Percentiles rank a stretch among this genome's conserved stretches.
Conservation (phyloP, 2,888 invertebrate species). For the Apoda limacodes region DNA sequence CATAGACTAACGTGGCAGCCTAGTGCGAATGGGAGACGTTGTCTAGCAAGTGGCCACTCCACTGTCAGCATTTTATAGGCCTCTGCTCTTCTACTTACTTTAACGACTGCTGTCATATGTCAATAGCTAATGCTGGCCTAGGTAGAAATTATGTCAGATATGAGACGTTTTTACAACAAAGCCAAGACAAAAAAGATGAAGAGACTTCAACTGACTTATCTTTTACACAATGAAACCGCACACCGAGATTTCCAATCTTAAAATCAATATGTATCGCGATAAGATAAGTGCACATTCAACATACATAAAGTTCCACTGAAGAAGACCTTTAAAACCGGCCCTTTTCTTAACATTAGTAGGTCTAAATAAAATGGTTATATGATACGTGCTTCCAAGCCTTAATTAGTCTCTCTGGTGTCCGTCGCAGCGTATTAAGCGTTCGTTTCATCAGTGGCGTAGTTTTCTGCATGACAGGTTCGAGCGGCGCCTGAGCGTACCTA, state of each 20-base stretch:
- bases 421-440: slow-evolving; percentile 59
- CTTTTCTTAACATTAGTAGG: slow-evolving; percentile 9
- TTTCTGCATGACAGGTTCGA: slow-evolving; percentile 55
- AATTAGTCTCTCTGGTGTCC: slow-evolving; percentile 64
- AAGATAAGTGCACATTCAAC: slow-evolving; percentile 48
- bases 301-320: slow-evolving; percentile 26
- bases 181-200: slow-evolving; percentile 24
- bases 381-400: slow-evolving; percentile 36
- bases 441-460: slow-evolving; percentile 59
- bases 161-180: slow-evolving; percentile 13
- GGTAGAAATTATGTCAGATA: too few species aligned
- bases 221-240: slow-evolving; percentile 46
- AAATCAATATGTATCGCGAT: slow-evolving; percentile 59
- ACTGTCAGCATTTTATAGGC: too few species aligned
- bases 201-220: too few species aligned
- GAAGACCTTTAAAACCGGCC: slow-evolving; percentile 20
- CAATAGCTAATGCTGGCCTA: too few species aligned
- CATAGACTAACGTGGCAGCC: too few species aligned
- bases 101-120: too few species aligned
- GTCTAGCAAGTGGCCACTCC: too few species aligned
- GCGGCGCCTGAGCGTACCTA: slow-evolving; percentile 47
- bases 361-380: slow-evolving; percentile 28
- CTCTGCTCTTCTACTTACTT: too few species aligned
- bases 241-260: slow-evolving; percentile 54
- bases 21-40: too few species aligned